A percentile compares a stretch with the other conserved stretches of the same genome.
Evolutionary conservation across 2,797 vertebrate species (phyloP).

Genomic region (Steatocranus sp.): DNA sequence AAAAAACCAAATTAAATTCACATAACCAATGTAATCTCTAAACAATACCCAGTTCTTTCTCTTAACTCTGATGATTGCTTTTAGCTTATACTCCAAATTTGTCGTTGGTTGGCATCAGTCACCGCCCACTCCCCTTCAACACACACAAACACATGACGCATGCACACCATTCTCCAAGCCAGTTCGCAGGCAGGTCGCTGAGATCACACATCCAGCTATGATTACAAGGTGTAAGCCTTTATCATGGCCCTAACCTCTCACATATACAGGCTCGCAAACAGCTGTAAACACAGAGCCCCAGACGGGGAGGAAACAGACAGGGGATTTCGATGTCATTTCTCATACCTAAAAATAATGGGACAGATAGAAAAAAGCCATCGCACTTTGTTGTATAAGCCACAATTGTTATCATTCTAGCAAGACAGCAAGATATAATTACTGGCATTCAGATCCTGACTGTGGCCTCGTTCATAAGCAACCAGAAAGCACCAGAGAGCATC

Average conservation of each 20-base stretch:
- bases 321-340: slow-evolving; percentile 63
- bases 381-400: slow-evolving; percentile 62
- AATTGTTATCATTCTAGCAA: slow-evolving; percentile 59
- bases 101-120: not conserved
- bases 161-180: slow-evolving; percentile 3
- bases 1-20: not conserved
- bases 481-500: slow-evolving; percentile 74
- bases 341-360: slow-evolving; percentile 68
- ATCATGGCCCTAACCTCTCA: slow-evolving; percentile 56
- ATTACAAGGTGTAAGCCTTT: slow-evolving; percentile 66
- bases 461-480: slow-evolving; percentile 66
- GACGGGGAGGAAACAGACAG: slow-evolving; percentile 39
- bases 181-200: slow-evolving; percentile 39
- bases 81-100: not conserved
- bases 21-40: not conserved
- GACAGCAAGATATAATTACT: slow-evolving; percentile 65
- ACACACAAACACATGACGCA: not conserved
- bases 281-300: slow-evolving; percentile 57
- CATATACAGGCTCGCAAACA: slow-evolving; percentile 48
- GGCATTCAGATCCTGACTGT: slow-evolving; percentile 65
- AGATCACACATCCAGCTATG: slow-evolving; percentile 61
- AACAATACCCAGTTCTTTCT: not conserved
- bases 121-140: not conserved
- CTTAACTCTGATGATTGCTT: not conserved
- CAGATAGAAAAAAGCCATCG: slow-evolving; percentile 50